A percentile compares a stretch with the other conserved stretches of the same genome.
Conservation (phyloP, 2,888 invertebrate genomes). For the Pyralis farinalis region DNA sequence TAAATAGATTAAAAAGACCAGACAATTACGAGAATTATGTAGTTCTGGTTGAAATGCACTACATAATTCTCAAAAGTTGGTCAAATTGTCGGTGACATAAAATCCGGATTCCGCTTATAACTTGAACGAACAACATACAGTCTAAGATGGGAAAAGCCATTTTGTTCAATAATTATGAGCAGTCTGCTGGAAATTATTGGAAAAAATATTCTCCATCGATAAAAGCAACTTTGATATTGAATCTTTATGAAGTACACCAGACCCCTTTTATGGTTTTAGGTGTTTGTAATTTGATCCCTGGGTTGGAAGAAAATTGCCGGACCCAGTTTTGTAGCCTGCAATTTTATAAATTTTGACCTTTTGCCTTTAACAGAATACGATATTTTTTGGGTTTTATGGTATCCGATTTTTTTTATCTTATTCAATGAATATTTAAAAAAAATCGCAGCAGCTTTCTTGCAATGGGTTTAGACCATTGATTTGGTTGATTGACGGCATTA, state of each 20-base stretch:
- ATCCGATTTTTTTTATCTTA: no score
- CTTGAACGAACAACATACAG: slow-evolving; percentile 4
- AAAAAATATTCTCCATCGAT: slow-evolving; percentile 19
- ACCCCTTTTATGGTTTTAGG: slow-evolving; percentile 10
- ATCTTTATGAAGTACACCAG: slow-evolving; percentile 11
- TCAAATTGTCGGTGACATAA: no score
- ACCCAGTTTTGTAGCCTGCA: background rate
- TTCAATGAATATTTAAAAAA: no score
- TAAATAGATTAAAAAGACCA: no score
- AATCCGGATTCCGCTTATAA: slow-evolving; percentile 1
- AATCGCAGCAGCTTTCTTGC: no score
- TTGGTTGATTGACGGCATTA: no score
- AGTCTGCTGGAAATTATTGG: slow-evolving; percentile 33
- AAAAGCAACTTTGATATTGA: slow-evolving; percentile 17
- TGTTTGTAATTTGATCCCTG: slow-evolving; percentile 7
- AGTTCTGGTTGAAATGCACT: no score
- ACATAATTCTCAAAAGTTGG: no score
- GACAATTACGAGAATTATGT: no score
- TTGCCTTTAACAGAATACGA: background rate
- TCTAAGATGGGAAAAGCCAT: slow-evolving; percentile 17
- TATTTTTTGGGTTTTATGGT: no score
- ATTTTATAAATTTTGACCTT: background rate
- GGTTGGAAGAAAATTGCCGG: background rate
- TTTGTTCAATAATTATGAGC: slow-evolving; percentile 31
- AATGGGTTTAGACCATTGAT: no score